Evolutionary conservation across 2,797 vertebrate species (phyloP), one percentile per base, ranked within the genome.

Genomic region (Anguilla obscura): DNA sequence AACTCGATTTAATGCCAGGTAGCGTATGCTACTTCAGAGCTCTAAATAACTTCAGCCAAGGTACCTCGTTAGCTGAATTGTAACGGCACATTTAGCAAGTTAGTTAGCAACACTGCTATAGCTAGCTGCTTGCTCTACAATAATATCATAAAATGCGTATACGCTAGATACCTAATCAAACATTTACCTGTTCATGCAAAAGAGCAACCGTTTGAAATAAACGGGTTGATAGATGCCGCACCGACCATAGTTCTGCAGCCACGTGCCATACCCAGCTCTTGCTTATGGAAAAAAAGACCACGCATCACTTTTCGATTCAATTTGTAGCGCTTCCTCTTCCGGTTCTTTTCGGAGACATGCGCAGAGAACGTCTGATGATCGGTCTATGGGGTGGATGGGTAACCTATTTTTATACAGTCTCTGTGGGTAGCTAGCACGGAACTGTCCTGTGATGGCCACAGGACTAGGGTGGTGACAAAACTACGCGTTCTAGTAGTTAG

Each of bases 261-360:
- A 14, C 36, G 48, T 2, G 1, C 2, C 58, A 69, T 33, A 0
- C 56, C 58, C 58, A 69, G 0, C n/a, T 83, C 24, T 9, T 48
- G 76, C 5, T 50, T 24, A 27, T 52, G 0, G 6, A 0, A 33
- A 27, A 84, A 87, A 36, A 54, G 86, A 69, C 7, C 76, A 30
- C 0, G 6, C 40, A 74, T 14, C 14, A 0, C 0, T 14, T n/a
- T 63, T 36, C n/a, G 12, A 36, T 3, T 52, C 66, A 6, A 60
- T 87, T 84, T 84, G 86, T 87, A 87, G 80, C 1, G 71, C 76
- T 80, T 82, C 45, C 79, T 50, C 79, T 82, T 82, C 79, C 79
- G 45, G 40, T n/a, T 6, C 3, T 18, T 12, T 82, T 48, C 8
- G 9, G 45, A 50, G 48, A 36, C 87, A 88, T 88, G 87, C 87